Percentiles rank a stretch among this genome's conserved stretches.
phyloP scores from a whole-genome alignment of 2,797 vertebrate species.

The Mastacembelus armatus region DNA sequence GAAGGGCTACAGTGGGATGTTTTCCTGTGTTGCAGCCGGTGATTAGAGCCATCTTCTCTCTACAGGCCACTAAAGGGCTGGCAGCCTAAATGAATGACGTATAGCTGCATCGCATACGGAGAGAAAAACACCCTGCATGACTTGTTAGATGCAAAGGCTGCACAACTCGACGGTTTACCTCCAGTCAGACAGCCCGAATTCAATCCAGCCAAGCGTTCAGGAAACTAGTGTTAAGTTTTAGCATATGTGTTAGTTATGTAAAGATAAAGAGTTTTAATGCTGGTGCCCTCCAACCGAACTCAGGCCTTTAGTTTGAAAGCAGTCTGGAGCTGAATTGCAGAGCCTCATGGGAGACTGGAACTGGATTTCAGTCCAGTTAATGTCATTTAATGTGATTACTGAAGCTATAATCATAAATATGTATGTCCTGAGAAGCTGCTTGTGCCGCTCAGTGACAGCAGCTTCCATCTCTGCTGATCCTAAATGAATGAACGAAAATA shows the following conservation, averaged over 20 bases:
- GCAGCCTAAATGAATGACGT: constrained; percentile 77
- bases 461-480: not conserved
- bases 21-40: constrained; percentile 74
- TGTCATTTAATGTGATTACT: constrained; percentile 19
- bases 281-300: constrained; percentile 5
- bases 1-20: constrained; percentile 74
- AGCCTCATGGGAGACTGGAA: not conserved
- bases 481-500: not conserved
- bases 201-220: not conserved
- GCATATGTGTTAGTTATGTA: not conserved
- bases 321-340: not conserved
- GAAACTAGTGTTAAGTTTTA: not conserved
- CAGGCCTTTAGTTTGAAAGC: not conserved
- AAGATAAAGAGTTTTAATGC: not conserved
- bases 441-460: not conserved
- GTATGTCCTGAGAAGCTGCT: not conserved
- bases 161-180: not conserved
- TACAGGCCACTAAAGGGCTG: constrained; percentile 63
- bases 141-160: constrained; percentile 42
- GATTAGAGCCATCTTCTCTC: constrained; percentile 77
- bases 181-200: not conserved
- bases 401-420: constrained; percentile 8
- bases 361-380: constrained; percentile 20
- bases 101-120: constrained; percentile 63
- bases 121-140: constrained; percentile 45